Base-by-base conservation (phyloP, 2,888 invertebrate genomes). In the Oligia fasciuncula region DNA sequence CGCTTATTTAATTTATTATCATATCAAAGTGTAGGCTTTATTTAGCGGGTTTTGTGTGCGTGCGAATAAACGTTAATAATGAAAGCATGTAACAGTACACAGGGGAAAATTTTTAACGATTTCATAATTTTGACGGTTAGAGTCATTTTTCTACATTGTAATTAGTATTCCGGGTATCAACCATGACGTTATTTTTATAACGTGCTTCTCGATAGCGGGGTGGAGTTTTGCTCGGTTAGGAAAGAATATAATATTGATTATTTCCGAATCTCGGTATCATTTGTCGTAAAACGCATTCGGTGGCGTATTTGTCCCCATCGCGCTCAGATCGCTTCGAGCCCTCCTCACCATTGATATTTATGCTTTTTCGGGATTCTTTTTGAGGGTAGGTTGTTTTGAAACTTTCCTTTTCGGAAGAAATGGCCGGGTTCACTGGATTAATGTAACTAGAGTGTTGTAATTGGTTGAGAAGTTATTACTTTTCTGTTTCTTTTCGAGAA, bases 1-100 rank as follows among this genome's bases (percentile, higher is more conserved):
- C 93, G 94, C 94, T 95, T 95, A 95, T 95, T 96, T 95, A 95
- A 95, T 96, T 95, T 95, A 96, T 96, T 95, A 95, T 96, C 94
- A 95, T 95, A 95, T 96, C 95, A 96, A 95, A 95, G 93, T 95
- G 94, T 94, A 93, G 90, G 94, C 94, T 94, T 95, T 94, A 94
- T 95, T 95, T 94, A 92, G 94, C 92, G 89, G 91, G 92, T 90
- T 92, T 92, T 94, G 93, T 94, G 93, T 95, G 95, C 95, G 94
- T 95, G 94, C 89, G 91, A 94, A 94, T 95, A 94, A 94, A 93
- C 92, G 93, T 93, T 95, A 93, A 94, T 95, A 95, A 95, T 94
- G 92, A 93, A 94, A 95, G 94, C 93, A 91, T 93, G 93, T 94
- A 93, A 93, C 91, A 90, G 92, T 93, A 93, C 94, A 93, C 95